Evolutionary conservation across 2,797 vertebrate species (phyloP).

Genomic region (Bryconaethiops microstoma): DNA sequence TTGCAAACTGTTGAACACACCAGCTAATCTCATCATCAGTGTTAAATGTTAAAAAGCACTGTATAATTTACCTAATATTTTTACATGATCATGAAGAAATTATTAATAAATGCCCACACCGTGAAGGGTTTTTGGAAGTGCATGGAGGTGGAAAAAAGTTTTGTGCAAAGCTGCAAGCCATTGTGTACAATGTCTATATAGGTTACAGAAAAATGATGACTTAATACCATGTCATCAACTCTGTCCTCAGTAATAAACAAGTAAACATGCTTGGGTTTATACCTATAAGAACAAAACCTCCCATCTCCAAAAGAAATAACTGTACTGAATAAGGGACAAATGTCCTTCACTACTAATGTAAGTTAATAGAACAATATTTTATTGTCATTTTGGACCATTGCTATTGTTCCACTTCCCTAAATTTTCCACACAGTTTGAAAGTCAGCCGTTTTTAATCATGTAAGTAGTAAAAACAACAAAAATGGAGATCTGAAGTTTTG

Average conservation of each 20-base stretch:
- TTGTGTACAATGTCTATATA: neutral
- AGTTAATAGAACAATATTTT: too few species aligned
- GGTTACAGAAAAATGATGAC: neutral
- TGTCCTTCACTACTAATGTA: too few species aligned
- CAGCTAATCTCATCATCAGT: neutral
- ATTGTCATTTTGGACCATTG: too few species aligned
- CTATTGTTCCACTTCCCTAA: too few species aligned
- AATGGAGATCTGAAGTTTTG: too few species aligned
- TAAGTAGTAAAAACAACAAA: too few species aligned
- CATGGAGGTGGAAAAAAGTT: neutral
- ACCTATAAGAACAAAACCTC: neutral
- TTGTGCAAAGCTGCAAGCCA: conserved; percentile 43
- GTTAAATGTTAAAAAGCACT: conserved; percentile 15
- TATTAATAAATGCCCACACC: neutral
- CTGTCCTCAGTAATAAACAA: conserved; percentile 16
- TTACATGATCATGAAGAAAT: conserved; percentile 26
- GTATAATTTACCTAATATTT: neutral
- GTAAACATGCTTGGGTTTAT: neutral
- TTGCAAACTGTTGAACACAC: neutral
- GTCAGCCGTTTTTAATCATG: too few species aligned
- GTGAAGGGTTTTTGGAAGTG: neutral
- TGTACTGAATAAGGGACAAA: too few species aligned
- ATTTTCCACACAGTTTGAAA: too few species aligned
- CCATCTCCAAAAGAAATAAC: too few species aligned
- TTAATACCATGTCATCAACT: neutral